Base-by-base conservation (phyloP, 30 jellyfish, hydroid and myxozoan species). In the Sanderia malayensis region DNA sequence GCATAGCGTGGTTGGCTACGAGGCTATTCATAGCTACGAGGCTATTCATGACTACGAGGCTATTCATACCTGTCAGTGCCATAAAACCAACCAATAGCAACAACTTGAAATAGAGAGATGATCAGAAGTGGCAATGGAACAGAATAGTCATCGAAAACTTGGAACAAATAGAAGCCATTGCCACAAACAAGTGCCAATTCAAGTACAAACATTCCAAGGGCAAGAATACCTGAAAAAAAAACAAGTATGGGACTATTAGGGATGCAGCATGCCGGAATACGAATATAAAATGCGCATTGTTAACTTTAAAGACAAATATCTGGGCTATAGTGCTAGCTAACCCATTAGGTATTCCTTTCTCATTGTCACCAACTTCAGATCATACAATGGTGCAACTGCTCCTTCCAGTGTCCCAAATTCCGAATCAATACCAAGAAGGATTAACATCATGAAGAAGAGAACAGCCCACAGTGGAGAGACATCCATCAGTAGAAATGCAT, bases 401-500 rank as follows among this genome's bases (percentile, higher is more conserved):
- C 96, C 98, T 70, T 92, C 98, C 17, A 92, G 76, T 17, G 98
- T 92, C 13, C 98, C 98, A 47, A 92, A 92, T 49, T 92, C 94
- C 13, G 98, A 92, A 61, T 83, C 98, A 41, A 92, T 83, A 0
- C 98, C 98, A 33, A 92, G 95, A 2, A 92, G 89, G 22, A 92
- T 83, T 49, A 92, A 58, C 98, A 92, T 92, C 27, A 92, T 55
- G 93, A 92, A 92, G 76, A 92, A 92, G 53, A 92, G 78, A 17
- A 84, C 84, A 46, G 98, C 84, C 98, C 98, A 92, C 62, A 92
- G 74, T 20, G 98, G 98, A 26, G 98, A 92, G 33, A 84, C 95
- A 32, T 92, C 98, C 98, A 92, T 92, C 74, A 92, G 68, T 23
- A 92, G 81, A 79, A 92, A 84, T 0, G 98, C 98, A 23, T 92